Evolutionary conservation across 2,888 invertebrate genomes (phyloP), one percentile per base, ranked within the genome.

Genomic region (Lasioglossum vierecki): DNA sequence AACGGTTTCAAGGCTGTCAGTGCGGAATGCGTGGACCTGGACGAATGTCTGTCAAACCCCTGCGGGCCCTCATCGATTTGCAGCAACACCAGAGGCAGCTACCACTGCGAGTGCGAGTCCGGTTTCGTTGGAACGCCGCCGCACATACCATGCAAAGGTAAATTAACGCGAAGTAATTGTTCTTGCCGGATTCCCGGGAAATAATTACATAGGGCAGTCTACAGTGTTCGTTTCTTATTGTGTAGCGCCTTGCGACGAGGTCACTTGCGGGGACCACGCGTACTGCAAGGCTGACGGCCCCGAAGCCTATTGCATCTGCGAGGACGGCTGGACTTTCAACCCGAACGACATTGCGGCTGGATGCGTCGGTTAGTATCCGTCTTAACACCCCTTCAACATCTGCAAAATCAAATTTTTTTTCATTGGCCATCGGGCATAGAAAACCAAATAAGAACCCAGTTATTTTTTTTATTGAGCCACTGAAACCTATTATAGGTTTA

Each of bases 321-420:
- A 99, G 94, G 98, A 98, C 83, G 99, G 99, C 1, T 99, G 98
- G 98, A 98, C 98, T 0, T 99, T 98, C 93, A 97, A 98, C 95
- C 98, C 99, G 0, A 97, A 96, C 80, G 98, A 99, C 93, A 98
- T 99, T 88, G 96, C 97, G 9, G 98, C 98, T 71, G 99, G 99
- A 83, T 99, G 99, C 93, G 96, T 98, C 84, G 96, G 96, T 96
- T 92, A 94, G 95, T 41, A n/a, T 39, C 35, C 66, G 0, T 13
- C 41, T 96, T 92, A 94, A 35, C 35, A 35, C 35, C 3, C 35
- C 35, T 2, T 35, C 3, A 35, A 3, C 2, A 35, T 35, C 35
- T 35, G 35, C 35, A 35, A 35, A 35, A 35, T 35, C 35, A 35
- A 35, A 35, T 3, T 35, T 35, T 2, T 35, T 35, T 35, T 1